Base-by-base conservation (phyloP, 2,797 vertebrate genomes). In the Takifugu ocellatus region DNA sequence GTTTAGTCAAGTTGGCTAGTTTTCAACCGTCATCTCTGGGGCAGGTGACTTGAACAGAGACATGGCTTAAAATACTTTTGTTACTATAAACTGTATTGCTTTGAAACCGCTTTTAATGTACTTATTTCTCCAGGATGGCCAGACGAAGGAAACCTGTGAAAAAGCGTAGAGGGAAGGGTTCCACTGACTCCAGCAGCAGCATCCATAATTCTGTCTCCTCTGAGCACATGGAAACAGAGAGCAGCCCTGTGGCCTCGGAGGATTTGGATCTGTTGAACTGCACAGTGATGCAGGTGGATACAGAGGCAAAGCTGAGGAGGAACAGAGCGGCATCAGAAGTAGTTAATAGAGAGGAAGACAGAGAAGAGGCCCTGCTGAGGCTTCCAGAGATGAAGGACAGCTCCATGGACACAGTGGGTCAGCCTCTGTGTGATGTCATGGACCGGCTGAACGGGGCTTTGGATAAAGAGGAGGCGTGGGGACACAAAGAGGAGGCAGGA, bases 341-440 rank as follows among this genome's bases (percentile, higher is more conserved):
- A 63, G 45, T 59, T 27, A 77, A 79, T 33, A 80, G 27, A 21
- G 68, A 66, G 0, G 86, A 86, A 24, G 87, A 83, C 0, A 77
- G 70, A 39, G 14, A 69, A 10, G 92, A 91, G 54, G 85, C 84
- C 3, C 72, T 94, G 15, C 84, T 96, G 8, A 86, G 87, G 16
- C 93, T 98, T 57, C 94, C 96, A 0, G 87, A 93, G 75, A 94
- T 97, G 95, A 90, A 92, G 0, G 97, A 98, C 89, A 95, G 90
- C 0, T 98, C 96, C 62, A 96, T 97, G 96, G 92, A 95, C 62
- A 86, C 78, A 0, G 62, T 98, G 60, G 96, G 95, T 31, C 93
- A 93, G 74, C 93, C 95, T 0, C 90, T 98, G 29, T 86, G 93
- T 21, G 94, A 96, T 14, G 94, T 96, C 69, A 93, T 98, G 59